Conservation (phyloP, 2,888 invertebrate genomes). For the Acrobasis consociella region DNA sequence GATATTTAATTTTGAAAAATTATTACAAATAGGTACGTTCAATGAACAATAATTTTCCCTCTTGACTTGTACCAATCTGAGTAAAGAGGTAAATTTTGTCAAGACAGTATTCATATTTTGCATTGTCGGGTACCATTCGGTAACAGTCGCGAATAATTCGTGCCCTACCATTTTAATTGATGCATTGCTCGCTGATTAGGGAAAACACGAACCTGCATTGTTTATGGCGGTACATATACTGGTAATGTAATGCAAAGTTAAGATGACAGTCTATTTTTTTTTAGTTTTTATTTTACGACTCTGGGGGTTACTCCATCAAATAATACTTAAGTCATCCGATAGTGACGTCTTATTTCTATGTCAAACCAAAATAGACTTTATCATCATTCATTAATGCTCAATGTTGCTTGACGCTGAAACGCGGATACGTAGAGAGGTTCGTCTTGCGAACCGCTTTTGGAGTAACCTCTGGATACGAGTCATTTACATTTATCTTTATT, state of each 20-base stretch:
- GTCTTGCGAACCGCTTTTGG: too few relatives aligned
- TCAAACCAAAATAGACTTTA: too few relatives aligned
- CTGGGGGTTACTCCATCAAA: too few relatives aligned
- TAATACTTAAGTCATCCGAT: too few relatives aligned
- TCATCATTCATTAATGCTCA: too few relatives aligned
- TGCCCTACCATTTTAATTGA: slow-evolving; percentile 46
- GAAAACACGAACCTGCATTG: slow-evolving; percentile 26
- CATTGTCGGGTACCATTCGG: slow-evolving; percentile 54
- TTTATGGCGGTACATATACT: slow-evolving; percentile 21
- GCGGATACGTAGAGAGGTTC: too few relatives aligned
- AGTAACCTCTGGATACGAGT: too few relatives aligned
- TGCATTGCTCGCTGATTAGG: slow-evolving; percentile 31
- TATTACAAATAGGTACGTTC: too few relatives aligned
- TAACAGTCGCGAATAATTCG: slow-evolving; percentile 57
- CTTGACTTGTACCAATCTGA: slow-evolving; percentile 7
- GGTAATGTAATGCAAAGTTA: slow-evolving; percentile 9
- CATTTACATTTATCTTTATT: too few relatives aligned
- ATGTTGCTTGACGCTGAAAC: too few relatives aligned
- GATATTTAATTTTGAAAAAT: too few relatives aligned
- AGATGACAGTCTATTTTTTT: neutral
- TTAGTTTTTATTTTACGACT: neutral
- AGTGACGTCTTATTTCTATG: too few relatives aligned
- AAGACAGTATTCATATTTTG: slow-evolving; percentile 36
- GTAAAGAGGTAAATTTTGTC: slow-evolving; percentile 39
- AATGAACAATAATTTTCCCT: neutral